phyloP scores from a whole-genome alignment of 2,797 vertebrate genomes.

The Buphagus erythrorhynchus region DNA sequence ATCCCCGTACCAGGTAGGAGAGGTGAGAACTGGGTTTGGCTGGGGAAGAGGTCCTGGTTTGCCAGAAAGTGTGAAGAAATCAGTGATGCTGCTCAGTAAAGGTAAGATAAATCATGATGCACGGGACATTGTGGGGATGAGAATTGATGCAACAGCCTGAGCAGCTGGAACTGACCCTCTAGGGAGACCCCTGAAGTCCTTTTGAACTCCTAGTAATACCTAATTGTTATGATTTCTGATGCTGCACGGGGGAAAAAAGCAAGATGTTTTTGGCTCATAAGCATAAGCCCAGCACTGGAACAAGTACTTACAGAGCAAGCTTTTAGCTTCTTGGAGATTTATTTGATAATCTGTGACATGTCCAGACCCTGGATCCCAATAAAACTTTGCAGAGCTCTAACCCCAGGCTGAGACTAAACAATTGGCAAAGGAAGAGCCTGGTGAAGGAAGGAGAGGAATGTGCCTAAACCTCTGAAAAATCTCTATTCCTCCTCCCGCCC shows the following conservation, averaged over 20 bases:
- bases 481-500: conserved; percentile 21
- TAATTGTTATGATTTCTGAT: conserved; percentile 26
- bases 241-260: neutral
- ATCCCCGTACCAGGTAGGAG: neutral
- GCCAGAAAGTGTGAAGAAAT: neutral
- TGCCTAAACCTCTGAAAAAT: conserved; percentile 68
- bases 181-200: neutral
- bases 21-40: neutral
- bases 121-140: rapidly evolving
- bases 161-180: neutral
- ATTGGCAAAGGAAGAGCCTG: conserved; percentile 20
- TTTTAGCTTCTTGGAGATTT: conserved; percentile 28
- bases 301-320: neutral
- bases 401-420: conserved; percentile 53
- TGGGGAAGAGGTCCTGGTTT: neutral
- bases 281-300: neutral
- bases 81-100: neutral
- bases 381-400: conserved; percentile 39
- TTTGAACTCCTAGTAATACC: neutral
- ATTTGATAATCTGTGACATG: conserved; percentile 47
- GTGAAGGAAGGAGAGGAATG: conserved; percentile 59
- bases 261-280: neutral
- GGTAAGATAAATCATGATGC: neutral
- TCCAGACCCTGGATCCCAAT: conserved; percentile 35
- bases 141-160: neutral